phyloP scores from a whole-genome alignment of 2,113 vertebrate genomes.

The Pollimyrus isidori region DNA sequence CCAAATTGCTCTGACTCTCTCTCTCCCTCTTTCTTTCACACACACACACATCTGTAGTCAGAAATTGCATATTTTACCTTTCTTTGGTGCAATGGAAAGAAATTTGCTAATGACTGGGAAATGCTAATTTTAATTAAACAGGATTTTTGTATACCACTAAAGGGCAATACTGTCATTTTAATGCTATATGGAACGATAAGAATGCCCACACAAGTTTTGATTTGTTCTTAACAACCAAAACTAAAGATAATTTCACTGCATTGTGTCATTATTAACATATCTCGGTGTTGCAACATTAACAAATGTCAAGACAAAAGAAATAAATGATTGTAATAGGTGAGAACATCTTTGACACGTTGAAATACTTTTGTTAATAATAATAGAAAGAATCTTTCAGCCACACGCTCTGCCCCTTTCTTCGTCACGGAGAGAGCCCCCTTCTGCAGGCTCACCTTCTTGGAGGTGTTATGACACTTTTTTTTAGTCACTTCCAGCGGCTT shows the following conservation, averaged over 20 bases:
- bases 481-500: background rate
- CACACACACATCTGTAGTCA: background rate
- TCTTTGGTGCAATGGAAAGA: background rate
- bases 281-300: background rate
- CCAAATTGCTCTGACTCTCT: background rate
- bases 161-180: background rate
- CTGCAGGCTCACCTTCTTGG: no score
- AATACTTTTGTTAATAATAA: background rate
- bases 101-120: background rate
- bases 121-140: background rate
- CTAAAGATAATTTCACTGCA: background rate
- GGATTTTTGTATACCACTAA: background rate
- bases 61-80: background rate
- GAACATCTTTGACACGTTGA: background rate
- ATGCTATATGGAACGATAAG: background rate
- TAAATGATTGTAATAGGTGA: background rate
- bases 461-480: background rate
- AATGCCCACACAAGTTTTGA: background rate
- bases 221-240: background rate
- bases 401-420: background rate
- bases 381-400: background rate
- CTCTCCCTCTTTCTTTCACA: background rate
- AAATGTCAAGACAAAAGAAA: background rate
- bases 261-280: background rate
- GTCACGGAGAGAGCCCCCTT: background rate